Evolutionary conservation across 2,888 invertebrate species (phyloP), one percentile per base, ranked within the genome.

Genomic region (Pterobdella sp.): DNA sequence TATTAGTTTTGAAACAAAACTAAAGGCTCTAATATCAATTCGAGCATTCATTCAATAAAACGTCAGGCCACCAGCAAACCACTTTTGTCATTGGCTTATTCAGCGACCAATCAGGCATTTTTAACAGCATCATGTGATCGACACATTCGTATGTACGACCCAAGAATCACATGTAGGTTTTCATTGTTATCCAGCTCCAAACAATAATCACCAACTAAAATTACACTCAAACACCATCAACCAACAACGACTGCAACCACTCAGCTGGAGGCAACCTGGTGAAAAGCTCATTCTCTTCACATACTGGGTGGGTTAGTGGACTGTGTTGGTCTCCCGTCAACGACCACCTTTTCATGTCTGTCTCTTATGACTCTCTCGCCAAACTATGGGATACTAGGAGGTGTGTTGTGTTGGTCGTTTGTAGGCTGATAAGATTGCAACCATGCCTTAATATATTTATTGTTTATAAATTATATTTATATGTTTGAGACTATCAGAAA

Each of bases 371-470:
- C 81, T 88, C 90, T 77, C 86, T 90, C 75, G 89, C 94, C 75
- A 97, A 97, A 85, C 86, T 97, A 68, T 98, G 98, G 98, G 97
- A 98, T 84, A 89, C 90, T 2, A 88, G 95, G 82, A 93, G 91
- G 91, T 91, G 80, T 7, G 70, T 35, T 0, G 37, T 22, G 72
- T 71, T 26, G 18, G 26, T 72, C 22, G 35, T n/a, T n/a, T n/a
- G n/a, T n/a, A n/a, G n/a, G n/a, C n/a, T n/a, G n/a, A n/a, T n/a
- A n/a, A n/a, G n/a, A n/a, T n/a, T n/a, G n/a, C n/a, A n/a, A n/a
- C n/a, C n/a, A n/a, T n/a, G n/a, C n/a, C n/a, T n/a, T n/a, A n/a
- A n/a, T n/a, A n/a, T n/a, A n/a, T n/a, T n/a, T n/a, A n/a, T n/a
- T n/a, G n/a, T n/a, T n/a, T n/a, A n/a, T n/a, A n/a, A n/a, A n/a